Conservation (phyloP, 2,888 invertebrate species). For the Pristionchus maxplancki region DNA sequence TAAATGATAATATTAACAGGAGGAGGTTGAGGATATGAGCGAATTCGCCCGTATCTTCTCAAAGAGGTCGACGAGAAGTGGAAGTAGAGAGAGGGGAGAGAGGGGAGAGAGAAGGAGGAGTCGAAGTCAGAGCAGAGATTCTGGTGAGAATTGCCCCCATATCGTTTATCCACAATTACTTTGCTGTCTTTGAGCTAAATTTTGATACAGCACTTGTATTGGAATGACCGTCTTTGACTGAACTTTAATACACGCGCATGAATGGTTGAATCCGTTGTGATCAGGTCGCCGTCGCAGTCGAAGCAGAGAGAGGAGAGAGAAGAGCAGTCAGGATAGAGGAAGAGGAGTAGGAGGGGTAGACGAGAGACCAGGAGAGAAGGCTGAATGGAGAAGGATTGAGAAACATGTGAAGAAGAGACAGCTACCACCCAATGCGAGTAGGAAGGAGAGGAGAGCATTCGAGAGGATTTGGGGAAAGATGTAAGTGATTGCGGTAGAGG, state of each 20-base stretch:
- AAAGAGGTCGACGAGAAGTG: background rate
- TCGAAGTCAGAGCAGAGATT: background rate
- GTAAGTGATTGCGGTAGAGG: too few species aligned
- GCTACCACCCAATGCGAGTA: slow-evolving; percentile 33
- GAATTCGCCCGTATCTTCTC: background rate
- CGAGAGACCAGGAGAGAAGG: slow-evolving; percentile 38
- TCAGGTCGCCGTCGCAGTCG: slow-evolving; percentile 9
- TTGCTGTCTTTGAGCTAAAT: too few species aligned
- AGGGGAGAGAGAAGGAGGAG: background rate
- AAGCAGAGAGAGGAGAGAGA: background rate
- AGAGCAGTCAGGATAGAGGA: background rate
- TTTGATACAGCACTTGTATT: too few species aligned
- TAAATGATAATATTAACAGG: background rate
- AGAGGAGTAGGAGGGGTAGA: background rate
- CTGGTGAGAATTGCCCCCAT: too few species aligned
- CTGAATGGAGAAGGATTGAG: slow-evolving; percentile 39
- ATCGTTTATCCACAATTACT: too few species aligned
- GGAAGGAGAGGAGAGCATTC: slow-evolving; percentile 44
- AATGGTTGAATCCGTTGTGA: too few species aligned
- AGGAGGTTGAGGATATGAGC: background rate
- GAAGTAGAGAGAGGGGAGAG: background rate
- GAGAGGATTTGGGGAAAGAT: slow-evolving; percentile 47
- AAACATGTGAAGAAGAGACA: slow-evolving; percentile 31
- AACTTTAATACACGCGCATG: too few species aligned
- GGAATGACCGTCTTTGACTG: too few species aligned